A percentile compares a stretch with the other conserved stretches of the same genome.
phyloP scores from a whole-genome alignment of 2,113 vertebrate genomes.

The Antigone vipio region DNA sequence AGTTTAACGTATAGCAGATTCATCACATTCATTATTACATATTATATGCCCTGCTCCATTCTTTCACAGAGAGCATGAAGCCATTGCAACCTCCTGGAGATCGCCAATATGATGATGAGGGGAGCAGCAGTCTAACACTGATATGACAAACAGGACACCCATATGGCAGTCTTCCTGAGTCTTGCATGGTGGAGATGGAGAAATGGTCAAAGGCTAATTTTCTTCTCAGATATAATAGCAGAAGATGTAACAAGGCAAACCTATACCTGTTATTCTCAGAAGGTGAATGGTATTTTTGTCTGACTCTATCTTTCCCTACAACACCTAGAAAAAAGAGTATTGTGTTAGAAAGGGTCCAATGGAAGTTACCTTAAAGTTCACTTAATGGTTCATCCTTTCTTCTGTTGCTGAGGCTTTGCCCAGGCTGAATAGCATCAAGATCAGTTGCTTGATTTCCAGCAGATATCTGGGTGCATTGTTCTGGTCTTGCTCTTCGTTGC shows the following conservation, averaged over 20 bases:
- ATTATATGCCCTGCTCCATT: neutral
- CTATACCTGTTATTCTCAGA: neutral
- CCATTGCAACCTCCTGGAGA: neutral
- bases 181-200: neutral
- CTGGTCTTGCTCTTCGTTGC: neutral
- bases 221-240: neutral
- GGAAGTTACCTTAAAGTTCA: neutral
- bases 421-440: neutral
- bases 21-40: neutral
- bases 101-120: neutral
- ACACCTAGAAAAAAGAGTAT: neutral
- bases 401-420: neutral
- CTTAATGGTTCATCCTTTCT: neutral
- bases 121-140: neutral
- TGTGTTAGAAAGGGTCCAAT: neutral
- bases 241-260: neutral
- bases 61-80: neutral
- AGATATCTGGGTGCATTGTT: neutral
- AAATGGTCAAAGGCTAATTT: neutral
- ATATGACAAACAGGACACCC: neutral
- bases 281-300: neutral
- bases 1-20: neutral
- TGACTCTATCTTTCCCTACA: neutral
- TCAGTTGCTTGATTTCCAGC: neutral
- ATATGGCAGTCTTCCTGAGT: neutral